Conservation (phyloP, 2,797 vertebrate genomes). For the Poecilia gillii region DNA sequence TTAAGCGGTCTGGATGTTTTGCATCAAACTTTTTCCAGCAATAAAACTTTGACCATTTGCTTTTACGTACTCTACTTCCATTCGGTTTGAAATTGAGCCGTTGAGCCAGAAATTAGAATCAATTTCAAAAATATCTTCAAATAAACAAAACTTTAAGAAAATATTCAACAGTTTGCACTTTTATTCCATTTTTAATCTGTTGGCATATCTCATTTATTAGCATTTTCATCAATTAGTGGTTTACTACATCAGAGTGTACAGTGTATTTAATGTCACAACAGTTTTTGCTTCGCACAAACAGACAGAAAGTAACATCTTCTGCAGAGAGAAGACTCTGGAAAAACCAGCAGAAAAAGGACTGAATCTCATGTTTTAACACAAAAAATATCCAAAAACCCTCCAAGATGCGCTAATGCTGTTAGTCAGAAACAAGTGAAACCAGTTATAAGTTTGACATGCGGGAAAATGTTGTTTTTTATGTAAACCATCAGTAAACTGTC, state of each 20-base stretch:
- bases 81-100: no score
- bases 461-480: not conserved
- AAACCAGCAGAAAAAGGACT: not conserved
- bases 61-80: not conserved
- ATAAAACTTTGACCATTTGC: not conserved
- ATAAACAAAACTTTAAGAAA: not conserved
- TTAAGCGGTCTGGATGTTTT: not conserved
- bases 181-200: slow-evolving; percentile 55
- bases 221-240: slow-evolving; percentile 76
- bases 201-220: slow-evolving; percentile 65
- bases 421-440: not conserved
- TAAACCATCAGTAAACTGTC: slow-evolving; percentile 6
- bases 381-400: not conserved
- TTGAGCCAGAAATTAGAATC: not conserved
- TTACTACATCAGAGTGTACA: slow-evolving; percentile 69
- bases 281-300: slow-evolving; percentile 36
- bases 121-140: not conserved
- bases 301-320: slow-evolving; percentile 18
- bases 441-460: not conserved
- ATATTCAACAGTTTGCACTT: slow-evolving; percentile 35
- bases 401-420: not conserved
- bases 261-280: slow-evolving; percentile 60
- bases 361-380: not conserved
- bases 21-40: not conserved
- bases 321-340: slow-evolving; percentile 13